A percentile compares a stretch with the other conserved stretches of the same genome.
phyloP scores from a whole-genome alignment of 2,888 invertebrate genomes.

The Catocala sponsa region DNA sequence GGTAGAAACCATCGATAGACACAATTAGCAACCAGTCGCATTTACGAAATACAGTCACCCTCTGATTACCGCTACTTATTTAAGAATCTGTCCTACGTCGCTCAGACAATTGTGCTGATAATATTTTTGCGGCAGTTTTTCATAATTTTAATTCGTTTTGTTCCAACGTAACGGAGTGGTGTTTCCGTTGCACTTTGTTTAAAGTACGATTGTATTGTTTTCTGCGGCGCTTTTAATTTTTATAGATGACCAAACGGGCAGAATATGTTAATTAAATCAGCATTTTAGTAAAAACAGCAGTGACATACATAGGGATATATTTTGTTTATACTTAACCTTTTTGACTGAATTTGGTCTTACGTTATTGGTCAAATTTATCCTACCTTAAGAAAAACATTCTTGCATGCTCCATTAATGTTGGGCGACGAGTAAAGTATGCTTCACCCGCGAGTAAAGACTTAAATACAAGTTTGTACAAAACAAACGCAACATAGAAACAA shows the following conservation, averaged over 20 bases:
- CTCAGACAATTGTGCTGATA: constrained; percentile 61
- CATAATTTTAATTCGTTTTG: constrained; percentile 55
- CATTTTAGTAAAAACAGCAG: too few species aligned
- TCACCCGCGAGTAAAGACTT: too few species aligned
- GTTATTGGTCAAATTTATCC: too few species aligned
- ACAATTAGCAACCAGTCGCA: constrained; percentile 3
- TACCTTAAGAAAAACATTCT: too few species aligned
- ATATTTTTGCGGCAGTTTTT: constrained; percentile 49
- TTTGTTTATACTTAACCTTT: too few species aligned
- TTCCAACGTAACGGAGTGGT: constrained; percentile 49
- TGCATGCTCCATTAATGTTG: too few species aligned
- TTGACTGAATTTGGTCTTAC: too few species aligned
- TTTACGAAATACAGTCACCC: constrained; percentile 22
- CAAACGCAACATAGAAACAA: too few species aligned
- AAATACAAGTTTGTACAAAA: too few species aligned
- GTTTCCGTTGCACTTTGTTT: constrained; percentile 54
- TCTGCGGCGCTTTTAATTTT: constrained; percentile 34
- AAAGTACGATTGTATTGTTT: constrained; percentile 34
- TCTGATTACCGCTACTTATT: constrained; percentile 52
- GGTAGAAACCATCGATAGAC: too few species aligned
- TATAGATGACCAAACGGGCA: background rate
- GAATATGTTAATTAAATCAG: background rate
- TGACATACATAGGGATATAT: too few species aligned
- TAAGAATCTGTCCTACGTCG: constrained; percentile 56
- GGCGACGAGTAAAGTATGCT: too few species aligned